Conservation (phyloP, 2,797 vertebrate genomes). For the Chrysolophus pictus region DNA sequence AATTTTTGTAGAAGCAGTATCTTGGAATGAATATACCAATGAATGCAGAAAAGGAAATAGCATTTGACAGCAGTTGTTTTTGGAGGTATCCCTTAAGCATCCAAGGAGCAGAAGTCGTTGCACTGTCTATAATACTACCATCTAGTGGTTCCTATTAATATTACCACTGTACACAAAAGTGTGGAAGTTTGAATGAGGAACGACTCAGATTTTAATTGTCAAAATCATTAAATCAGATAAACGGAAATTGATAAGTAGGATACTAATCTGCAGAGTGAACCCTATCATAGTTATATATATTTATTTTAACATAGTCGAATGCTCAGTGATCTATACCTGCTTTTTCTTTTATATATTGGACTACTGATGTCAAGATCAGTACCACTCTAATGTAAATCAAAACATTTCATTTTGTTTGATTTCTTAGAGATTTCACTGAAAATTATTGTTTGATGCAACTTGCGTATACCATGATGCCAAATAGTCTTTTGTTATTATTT, state of each 20-base stretch:
- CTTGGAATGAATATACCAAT: not conserved
- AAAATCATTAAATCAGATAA: not conserved
- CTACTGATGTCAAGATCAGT: not conserved
- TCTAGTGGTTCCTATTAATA: slow-evolving; percentile 2
- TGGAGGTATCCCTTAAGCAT: not conserved
- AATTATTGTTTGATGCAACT: not conserved
- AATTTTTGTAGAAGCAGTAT: not conserved
- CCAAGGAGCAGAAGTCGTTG: not conserved
- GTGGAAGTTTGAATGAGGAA: not conserved
- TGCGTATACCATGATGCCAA: not conserved
- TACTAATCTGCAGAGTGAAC: not conserved
- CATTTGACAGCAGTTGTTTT: not conserved
- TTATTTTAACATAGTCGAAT: not conserved
- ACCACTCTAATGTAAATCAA: not conserved
- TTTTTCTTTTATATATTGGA: not conserved
- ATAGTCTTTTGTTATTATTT: not conserved
- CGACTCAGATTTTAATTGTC: not conserved
- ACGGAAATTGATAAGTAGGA: not conserved
- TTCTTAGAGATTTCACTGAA: not conserved
- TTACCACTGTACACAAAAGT: not conserved
- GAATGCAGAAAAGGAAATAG: not conserved
- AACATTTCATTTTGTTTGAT: not conserved
- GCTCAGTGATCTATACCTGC: not conserved
- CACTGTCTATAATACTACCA: not conserved
- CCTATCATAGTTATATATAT: not conserved